phyloP scores from a whole-genome alignment of 1,140 invertebrate genomes.

The Triops longicaudatus region DNA sequence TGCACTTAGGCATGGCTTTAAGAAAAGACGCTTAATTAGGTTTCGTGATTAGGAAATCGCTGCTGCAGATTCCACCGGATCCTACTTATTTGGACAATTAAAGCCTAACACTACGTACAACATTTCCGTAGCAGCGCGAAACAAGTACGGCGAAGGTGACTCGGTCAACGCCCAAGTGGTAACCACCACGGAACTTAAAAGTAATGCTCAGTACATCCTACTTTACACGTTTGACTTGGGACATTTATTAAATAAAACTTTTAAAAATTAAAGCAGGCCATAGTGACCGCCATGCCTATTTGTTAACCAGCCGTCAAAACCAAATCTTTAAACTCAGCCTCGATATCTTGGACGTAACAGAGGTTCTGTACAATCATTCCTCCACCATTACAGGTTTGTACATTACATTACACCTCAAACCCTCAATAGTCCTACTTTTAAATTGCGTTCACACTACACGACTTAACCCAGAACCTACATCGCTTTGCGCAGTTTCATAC shows the following conservation, averaged over 20 bases:
- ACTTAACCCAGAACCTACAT: no score
- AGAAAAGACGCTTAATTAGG: not conserved
- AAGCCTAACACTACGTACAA: slow-evolving; percentile 63
- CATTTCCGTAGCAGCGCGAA: slow-evolving; percentile 67
- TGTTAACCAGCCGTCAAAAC: slow-evolving; percentile 16
- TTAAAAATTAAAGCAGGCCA: not conserved
- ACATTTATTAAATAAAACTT: slow-evolving; percentile 17
- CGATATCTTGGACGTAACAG: not conserved
- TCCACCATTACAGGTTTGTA: slow-evolving; percentile 34
- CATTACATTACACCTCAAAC: no score
- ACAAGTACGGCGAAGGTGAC: slow-evolving; percentile 69
- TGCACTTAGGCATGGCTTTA: not conserved
- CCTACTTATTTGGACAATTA: slow-evolving; percentile 70
- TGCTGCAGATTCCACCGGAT: slow-evolving; percentile 37
- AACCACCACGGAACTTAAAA: slow-evolving; percentile 54
- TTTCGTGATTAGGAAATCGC: slow-evolving; percentile 30
- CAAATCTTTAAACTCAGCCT: slow-evolving; percentile 3
- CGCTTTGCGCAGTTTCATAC: no score
- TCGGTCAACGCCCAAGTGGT: slow-evolving; percentile 50
- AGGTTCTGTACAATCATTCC: slow-evolving; percentile 25
- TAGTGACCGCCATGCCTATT: slow-evolving; percentile 21
- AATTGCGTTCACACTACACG: no score
- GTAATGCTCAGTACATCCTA: slow-evolving; percentile 39
- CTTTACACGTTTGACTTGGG: not conserved
- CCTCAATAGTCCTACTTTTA: no score